Base-by-base conservation (phyloP, 2,113 vertebrate genomes). In the Cyprichromis sp. region DNA sequence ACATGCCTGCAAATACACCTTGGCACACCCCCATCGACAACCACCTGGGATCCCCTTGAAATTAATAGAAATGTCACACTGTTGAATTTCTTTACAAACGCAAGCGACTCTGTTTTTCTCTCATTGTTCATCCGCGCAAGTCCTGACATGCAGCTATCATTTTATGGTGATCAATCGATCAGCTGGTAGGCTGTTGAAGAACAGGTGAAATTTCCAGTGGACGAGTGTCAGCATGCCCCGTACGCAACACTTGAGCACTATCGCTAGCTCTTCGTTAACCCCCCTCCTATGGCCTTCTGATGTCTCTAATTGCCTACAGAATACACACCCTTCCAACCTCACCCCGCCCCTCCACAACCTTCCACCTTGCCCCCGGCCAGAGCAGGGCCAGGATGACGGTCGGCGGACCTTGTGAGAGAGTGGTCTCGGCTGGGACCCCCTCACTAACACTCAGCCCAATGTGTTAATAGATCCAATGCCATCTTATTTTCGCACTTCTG, bases 401-500 rank as follows among this genome's bases (percentile, higher is more conserved):
- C 87, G 82, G 86, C 4, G 85, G 91, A 95, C 94, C 92, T 95
- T 91, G 84, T 86, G 93, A 94, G 93, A 93, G 90, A 93, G 90
- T 93, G 92, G 93, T 91, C 91, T 93, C 85, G 81, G 89, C 92
- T 93, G 88, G 82, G 83, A 85, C 93, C 95, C 95, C 93, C 94
- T 95, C 95, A 90, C 86, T 97, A 96, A 97, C 96, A 96, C 96
- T 97, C 94, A 93, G 95, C 87, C 93, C 96, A 94, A 97, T 54
- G 95, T 98, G 97, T 97, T 97, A 97, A 97, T 97, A 97, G 97
- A 96, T 95, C 96, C 97, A 96, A 97, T 95, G 96, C 97, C 96
- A 97, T 97, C 96, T 97, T 97, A 96, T 97, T 97, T 98, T 98
- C 97, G 96, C 97, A 97, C 97, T 96, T 97, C 95, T 92, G 89